Conservation (phyloP, 92 coral and sea anemone species). For the Heliopora coerulea region DNA sequence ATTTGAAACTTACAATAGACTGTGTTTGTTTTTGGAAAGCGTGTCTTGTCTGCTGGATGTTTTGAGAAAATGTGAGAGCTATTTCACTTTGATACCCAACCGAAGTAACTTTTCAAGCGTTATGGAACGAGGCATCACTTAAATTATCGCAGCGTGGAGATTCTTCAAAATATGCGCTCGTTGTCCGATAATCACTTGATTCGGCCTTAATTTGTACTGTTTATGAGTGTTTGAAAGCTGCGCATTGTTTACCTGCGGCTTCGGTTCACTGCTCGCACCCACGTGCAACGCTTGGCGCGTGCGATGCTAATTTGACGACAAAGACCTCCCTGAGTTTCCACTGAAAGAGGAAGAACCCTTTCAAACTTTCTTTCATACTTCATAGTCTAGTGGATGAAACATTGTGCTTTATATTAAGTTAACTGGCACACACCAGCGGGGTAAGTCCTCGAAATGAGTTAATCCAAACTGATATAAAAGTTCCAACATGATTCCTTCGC, state of each 20-base stretch:
- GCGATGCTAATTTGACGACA: neutral
- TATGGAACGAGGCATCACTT: too few species aligned
- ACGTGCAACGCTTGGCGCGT: conserved; percentile 3
- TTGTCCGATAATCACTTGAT: neutral
- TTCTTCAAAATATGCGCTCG: neutral
- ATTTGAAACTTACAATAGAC: neutral
- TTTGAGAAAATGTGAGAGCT: too few species aligned
- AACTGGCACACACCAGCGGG: too few species aligned
- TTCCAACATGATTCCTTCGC: too few species aligned
- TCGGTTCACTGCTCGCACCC: neutral
- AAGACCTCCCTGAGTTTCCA: neutral
- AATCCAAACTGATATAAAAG: too few species aligned
- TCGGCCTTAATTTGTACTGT: conserved; percentile 5
- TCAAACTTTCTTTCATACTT: neutral
- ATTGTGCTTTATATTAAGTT: too few species aligned
- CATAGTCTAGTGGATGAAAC: too few species aligned
- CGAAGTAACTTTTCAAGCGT: too few species aligned
- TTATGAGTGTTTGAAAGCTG: neutral
- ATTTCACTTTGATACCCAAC: too few species aligned
- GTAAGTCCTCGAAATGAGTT: too few species aligned
- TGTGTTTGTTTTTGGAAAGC: neutral
- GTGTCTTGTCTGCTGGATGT: neutral
- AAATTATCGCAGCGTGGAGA: neutral
- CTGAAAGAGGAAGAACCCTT: neutral
- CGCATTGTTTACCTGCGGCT: neutral